These are phyloP conservation scores for Chelmon rostratus DNA, from an alignment of 2,797 vertebrate species.

Conservation along the genomic window DNA sequence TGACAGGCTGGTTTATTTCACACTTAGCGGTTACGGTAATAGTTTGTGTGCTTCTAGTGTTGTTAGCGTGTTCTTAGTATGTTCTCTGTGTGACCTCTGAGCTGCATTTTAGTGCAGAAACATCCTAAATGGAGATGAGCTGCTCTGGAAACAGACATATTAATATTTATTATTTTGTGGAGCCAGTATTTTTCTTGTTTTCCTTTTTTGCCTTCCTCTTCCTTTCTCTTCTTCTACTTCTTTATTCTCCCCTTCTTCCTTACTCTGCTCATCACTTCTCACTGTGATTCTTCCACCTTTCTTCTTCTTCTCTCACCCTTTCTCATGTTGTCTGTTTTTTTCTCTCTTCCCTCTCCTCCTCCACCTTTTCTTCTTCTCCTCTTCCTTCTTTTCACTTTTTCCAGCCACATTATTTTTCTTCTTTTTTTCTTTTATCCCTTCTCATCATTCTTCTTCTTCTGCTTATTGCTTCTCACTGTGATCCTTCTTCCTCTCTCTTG, in stretches of 20 bases:
- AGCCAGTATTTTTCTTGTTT: neutral
- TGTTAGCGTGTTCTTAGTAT: neutral
- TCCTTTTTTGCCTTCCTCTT: neutral
- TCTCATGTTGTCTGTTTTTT: neutral
- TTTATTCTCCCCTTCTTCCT: neutral
- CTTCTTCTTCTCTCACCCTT: neutral
- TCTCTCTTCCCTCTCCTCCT: neutral
- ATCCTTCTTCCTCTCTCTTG: neutral
- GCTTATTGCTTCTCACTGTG: too few species aligned
- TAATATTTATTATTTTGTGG: too few species aligned
- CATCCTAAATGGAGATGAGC: neutral
- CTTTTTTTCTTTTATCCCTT: neutral
- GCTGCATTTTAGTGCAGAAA: neutral
- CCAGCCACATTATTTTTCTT: neutral
- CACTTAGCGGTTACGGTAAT: neutral
- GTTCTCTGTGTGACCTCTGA: neutral
- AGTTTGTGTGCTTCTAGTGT: too few species aligned
- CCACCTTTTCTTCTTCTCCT: neutral
- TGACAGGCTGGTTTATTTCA: neutral
- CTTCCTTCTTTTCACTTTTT: neutral
- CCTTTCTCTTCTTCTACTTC: neutral
- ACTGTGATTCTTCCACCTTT: neutral
- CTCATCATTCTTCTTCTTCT: too few species aligned
- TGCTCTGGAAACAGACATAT: neutral
- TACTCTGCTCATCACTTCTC: too few species aligned